Evolutionary conservation across 2,113 vertebrate species (phyloP).

Genomic region (Alethe diademata): DNA sequence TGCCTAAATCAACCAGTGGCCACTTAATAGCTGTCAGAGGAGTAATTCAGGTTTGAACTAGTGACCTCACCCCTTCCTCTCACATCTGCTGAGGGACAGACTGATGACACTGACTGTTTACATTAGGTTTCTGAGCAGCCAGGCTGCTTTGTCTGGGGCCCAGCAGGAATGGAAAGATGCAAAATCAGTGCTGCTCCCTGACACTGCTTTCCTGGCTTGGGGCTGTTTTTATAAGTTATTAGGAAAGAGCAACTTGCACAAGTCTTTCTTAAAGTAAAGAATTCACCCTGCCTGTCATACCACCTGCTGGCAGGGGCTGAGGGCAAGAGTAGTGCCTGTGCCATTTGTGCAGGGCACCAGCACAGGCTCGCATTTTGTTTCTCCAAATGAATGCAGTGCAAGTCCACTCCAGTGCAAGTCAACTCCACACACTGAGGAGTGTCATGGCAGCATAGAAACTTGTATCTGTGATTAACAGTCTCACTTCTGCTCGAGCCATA

Average conservation of each 20-base stretch:
- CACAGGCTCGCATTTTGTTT: not conserved
- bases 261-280: not conserved
- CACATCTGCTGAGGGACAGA: not conserved
- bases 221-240: not conserved
- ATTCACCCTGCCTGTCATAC: not conserved
- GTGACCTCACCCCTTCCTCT: constrained; percentile 10
- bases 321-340: not conserved
- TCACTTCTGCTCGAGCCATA: not conserved
- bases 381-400: not conserved
- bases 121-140: not conserved
- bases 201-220: not conserved
- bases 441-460: not conserved
- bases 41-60: not conserved
- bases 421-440: not conserved
- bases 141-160: not conserved
- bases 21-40: constrained; percentile 9
- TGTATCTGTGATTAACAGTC: not conserved
- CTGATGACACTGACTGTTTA: not conserved
- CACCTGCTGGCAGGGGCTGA: not conserved
- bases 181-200: not conserved
- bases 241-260: not conserved
- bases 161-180: not conserved
- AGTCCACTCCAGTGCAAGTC: not conserved
- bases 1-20: not conserved
- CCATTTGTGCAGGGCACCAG: not conserved